A percentile compares a stretch with the other conserved stretches of the same genome.
phyloP scores from a whole-genome alignment of 2,888 invertebrate genomes.

The Tenthredo amoena region DNA sequence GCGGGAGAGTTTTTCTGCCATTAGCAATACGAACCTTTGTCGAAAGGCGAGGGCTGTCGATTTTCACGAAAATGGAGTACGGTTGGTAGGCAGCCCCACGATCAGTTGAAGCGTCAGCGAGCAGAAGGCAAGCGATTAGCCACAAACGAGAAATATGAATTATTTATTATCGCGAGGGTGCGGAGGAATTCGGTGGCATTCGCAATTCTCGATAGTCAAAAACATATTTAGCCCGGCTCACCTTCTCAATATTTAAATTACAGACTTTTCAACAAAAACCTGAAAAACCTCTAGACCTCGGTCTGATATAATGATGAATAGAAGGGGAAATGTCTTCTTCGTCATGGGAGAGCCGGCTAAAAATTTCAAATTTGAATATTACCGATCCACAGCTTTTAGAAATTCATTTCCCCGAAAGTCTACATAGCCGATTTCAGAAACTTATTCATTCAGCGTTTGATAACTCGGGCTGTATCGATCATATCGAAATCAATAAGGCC shows the following conservation, averaged over 20 bases:
- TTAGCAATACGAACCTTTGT: slow-evolving; percentile 15
- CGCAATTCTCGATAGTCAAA: slow-evolving; percentile 16
- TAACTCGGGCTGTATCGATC: too few relatives aligned
- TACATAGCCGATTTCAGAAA: neutral
- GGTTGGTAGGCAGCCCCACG: neutral
- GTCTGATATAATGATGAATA: neutral
- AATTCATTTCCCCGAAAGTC: too few relatives aligned
- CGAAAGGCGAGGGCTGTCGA: neutral
- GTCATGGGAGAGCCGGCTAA: too few relatives aligned
- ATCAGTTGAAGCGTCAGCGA: slow-evolving; percentile 23
- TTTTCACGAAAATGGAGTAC: neutral
- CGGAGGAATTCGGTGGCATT: neutral
- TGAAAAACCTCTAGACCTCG: neutral
- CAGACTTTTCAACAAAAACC: neutral
- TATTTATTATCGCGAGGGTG: slow-evolving; percentile 34
- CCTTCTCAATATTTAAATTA: slow-evolving; percentile 25
- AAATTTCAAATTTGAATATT: neutral
- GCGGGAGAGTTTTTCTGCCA: neutral
- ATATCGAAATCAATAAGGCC: neutral
- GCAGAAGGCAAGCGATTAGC: slow-evolving; percentile 46
- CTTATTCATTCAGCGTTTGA: too few relatives aligned
- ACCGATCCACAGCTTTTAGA: neutral
- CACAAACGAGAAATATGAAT: slow-evolving; percentile 44
- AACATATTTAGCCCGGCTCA: slow-evolving; percentile 16
- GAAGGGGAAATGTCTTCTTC: neutral